Conservation (phyloP, 2,888 invertebrate genomes). For the Heterodera filipjevi region DNA sequence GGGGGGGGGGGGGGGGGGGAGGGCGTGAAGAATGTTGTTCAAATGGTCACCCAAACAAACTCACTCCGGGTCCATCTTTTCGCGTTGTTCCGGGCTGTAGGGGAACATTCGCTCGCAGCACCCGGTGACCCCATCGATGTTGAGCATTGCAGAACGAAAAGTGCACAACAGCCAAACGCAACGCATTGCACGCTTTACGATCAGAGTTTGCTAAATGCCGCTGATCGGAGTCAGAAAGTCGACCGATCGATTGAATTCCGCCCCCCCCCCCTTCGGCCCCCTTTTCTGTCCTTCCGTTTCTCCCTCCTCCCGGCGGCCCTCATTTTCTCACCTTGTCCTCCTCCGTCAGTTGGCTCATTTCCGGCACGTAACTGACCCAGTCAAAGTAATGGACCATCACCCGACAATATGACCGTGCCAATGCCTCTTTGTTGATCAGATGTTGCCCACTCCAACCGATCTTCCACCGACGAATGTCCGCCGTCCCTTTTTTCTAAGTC, state of each 20-base stretch:
- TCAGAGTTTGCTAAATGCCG: slow-evolving; percentile 30
- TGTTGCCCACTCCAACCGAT: background rate
- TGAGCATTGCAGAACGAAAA: slow-evolving; percentile 23
- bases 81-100: slow-evolving; percentile 15
- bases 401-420: slow-evolving; percentile 31
- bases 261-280: too few relatives aligned
- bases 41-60: too few relatives aligned
- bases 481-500: background rate
- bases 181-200: slow-evolving; percentile 37
- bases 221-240: too few relatives aligned
- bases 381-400: slow-evolving; percentile 40
- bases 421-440: background rate
- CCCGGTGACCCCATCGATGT: slow-evolving; percentile 30
- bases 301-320: too few relatives aligned
- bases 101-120: slow-evolving; percentile 36
- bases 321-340: slow-evolving; percentile 29
- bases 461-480: background rate
- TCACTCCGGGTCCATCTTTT: slow-evolving; percentile 8
- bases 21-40: too few relatives aligned
- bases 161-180: slow-evolving; percentile 35
- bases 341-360: slow-evolving; percentile 31
- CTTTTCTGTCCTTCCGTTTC: too few relatives aligned
- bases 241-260: too few relatives aligned
- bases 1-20: too few relatives aligned
- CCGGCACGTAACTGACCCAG: slow-evolving; percentile 40